Base-by-base conservation (phyloP, 2,113 vertebrate species). In the Egretta garzetta region DNA sequence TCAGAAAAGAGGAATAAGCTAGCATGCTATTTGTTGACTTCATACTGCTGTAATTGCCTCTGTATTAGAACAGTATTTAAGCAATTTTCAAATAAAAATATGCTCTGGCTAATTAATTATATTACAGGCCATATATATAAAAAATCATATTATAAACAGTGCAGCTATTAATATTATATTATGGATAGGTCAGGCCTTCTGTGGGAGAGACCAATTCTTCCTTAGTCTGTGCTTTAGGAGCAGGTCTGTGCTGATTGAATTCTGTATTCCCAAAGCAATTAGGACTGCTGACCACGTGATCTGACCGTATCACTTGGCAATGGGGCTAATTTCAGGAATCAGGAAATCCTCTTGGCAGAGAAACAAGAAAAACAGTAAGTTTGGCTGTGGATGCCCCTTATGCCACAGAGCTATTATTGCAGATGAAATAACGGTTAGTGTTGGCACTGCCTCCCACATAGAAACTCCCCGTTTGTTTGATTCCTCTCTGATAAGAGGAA, bases 331-430 rank as follows among this genome's bases (percentile, higher is more conserved):
- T 45, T 59, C 92, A 91, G 73, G 79, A 77, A 81, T 77, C 83
- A 95, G 93, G 93, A 96, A 93, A 75, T 67, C 66, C 95, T 70
- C 43, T 85, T 68, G 81, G 95, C 86, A 77, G 59, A 41, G 50
- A 55, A 74, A 50, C 79, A 62, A 83, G 92, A 63, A 88, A 77
- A 90, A 76, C 74, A 74, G 37, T 19, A 12, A 50, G 28, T 58
- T 20, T 62, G 80, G 50, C 66, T 35, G 55, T 45, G 37, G 77
- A 73, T 81, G 81, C 82, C 76, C 91, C 70, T 86, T 59, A 6
- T 56, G 83, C 80, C 87, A 80, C 22, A 3, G 63, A 75, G 77
- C 66, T 82, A 52, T 71, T 50, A 52, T 45, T 32, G 56, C 77
- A 49, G 64, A 86, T 43, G 43, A 86, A 95, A 50, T 43, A 84